Conservation (phyloP, 2,113 vertebrate genomes). For the Panthera uncia region DNA sequence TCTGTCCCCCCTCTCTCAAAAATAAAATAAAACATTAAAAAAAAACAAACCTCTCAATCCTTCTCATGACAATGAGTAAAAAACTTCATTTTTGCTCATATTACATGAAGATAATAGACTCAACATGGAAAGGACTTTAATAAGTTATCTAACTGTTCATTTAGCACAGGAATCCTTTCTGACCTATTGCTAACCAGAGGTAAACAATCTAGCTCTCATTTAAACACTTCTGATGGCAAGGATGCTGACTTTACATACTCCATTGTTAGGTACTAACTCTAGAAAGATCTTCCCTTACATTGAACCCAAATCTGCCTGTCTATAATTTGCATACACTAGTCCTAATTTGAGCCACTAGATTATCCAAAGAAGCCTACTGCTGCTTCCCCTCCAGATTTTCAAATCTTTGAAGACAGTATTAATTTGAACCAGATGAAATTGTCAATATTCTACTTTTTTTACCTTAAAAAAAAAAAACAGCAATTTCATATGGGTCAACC, state of each 20-base stretch:
- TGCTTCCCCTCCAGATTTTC: neutral
- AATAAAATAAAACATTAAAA: too few species aligned
- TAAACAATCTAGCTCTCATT: neutral
- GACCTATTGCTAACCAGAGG: neutral
- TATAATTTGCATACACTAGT: neutral
- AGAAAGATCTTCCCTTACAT: neutral
- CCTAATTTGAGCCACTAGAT: neutral
- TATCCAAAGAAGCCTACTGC: neutral
- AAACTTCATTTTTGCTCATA: neutral
- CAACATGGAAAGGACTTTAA: neutral
- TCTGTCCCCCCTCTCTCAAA: too few species aligned
- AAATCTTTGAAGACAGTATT: slow-evolving; percentile 11
- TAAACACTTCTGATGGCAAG: neutral
- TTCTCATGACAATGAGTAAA: neutral
- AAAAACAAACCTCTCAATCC: neutral
- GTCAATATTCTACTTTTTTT: neutral
- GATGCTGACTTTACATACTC: neutral
- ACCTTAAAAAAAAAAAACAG: neutral
- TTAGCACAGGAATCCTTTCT: neutral
- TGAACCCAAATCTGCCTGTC: neutral
- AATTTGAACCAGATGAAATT: neutral
- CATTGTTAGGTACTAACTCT: neutral
- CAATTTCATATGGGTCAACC: neutral
- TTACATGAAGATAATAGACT: neutral
- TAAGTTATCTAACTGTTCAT: neutral